Base-by-base conservation (phyloP, 2,888 invertebrate species). In the Dryococelus australis region DNA sequence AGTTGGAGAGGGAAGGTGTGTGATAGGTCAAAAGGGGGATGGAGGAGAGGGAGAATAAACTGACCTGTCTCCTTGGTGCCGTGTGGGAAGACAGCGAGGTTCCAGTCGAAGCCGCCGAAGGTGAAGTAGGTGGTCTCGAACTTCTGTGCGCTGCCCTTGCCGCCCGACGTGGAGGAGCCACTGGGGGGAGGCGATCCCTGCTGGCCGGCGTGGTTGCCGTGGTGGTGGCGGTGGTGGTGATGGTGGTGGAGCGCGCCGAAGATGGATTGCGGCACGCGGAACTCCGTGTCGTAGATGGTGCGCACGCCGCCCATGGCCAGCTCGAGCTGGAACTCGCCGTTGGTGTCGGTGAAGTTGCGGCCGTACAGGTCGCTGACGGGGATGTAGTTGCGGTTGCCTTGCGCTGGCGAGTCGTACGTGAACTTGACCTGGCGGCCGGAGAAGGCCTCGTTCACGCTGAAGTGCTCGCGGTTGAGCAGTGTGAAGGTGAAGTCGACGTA, bases 61-160 rank as follows among this genome's bases (percentile, higher is more conserved):
- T 20, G 24, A 89, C 89, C 89, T 10, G 88, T 53, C n/a, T 93
- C 93, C 88, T 95, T 95, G 90, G 94, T 94, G 51, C 94, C 94
- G 87, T 94, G 93, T 4, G 94, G 95, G 90, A 93, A 94, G 81
- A 95, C 94, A 1, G 95, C 93, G 84, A 97, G 93, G 90, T 96
- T 96, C 97, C 97, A 97, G 91, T 97, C 97, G 92, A 96, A 97
- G 47, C 96, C 95, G 13, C 97, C 97, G 91, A 96, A 97, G 0
- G 95, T 95, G 92, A 97, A 97, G 91, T 94, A 95, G n/a, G 94
- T 93, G 4, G 95, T 95, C 91, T 96, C 96, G 87, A 95, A 91
- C 90, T 94, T 94, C 88, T 91, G 88, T 13, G 88, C 86, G 35
- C 85, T 86, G 65, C 85, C 87, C 10, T 84, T 85, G 20, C 86